Evolutionary conservation across 2,113 vertebrate genomes (phyloP), one percentile per base, ranked within the genome.

Genomic region (Indicator indicator): DNA sequence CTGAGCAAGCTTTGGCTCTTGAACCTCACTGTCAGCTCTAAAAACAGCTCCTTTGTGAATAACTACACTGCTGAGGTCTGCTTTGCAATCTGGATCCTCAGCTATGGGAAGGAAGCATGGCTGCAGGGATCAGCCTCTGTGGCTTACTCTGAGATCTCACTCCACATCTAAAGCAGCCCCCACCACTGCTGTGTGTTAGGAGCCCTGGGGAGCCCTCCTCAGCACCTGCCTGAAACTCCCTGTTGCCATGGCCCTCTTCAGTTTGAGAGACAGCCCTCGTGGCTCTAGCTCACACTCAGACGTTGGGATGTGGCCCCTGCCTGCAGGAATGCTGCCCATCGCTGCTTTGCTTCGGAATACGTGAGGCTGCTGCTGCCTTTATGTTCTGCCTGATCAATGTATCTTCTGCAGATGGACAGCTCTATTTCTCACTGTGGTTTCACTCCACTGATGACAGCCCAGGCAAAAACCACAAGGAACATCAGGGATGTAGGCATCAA

Each of bases 51-150:
- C 23, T 48, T 50, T 52, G 55, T 12, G 19, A 40, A 27, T 5
- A 50, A 58, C 23, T 7, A 23, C 32, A 6, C 67, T 8, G 16
- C 16, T 56, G 0, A 82, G 38, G 18, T 11, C 38, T 0, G 2
- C 11, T 40, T 18, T 28, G 27, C 52, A 44, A 20, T n/a, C 59
- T 68, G 65, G 21, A 26, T 50, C 71, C 50, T 11, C 68, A 28
- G 33, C 55, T 56, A 5, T 1, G 26, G 36, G 36, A 42, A 86
- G 36, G 16, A 74, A 27, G 42, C 52, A 27, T 2, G 10, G 38
- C 81, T 56, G 46, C 62, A 52, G 60, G 68, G 44, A 54, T 33
- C 32, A 33, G 0, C 9, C 60, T 59, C 32, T 69, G 54, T 28
- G 65, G 40, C 11, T 68, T 65, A 32, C 15, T 30, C 77, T 16